These are phyloP conservation scores for Aethes cnicana DNA, from an alignment of 2,888 invertebrate genomes.

Conservation along the genomic window DNA sequence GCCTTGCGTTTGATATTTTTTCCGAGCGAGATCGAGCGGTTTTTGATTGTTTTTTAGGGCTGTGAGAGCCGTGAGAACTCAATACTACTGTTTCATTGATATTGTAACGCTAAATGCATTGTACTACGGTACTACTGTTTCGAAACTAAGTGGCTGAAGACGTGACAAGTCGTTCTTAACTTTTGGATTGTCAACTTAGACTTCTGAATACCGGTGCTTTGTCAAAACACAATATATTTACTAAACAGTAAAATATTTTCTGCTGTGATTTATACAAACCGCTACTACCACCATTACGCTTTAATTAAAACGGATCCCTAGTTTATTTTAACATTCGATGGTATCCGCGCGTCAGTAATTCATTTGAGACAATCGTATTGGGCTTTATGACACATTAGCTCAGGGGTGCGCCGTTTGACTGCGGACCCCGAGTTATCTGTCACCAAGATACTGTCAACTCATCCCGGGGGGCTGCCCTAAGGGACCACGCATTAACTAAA, in stretches of 20 bases:
- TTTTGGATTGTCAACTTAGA: no score
- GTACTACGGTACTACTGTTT: no score
- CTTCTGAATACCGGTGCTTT: no score
- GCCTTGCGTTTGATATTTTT: conserved; percentile 53
- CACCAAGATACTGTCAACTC: conserved; percentile 73
- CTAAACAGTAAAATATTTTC: no score
- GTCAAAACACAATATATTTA: no score
- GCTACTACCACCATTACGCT: background rate
- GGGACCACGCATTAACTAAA: conserved; percentile 50
- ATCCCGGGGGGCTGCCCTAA: conserved; percentile 56
- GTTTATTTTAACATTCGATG: conserved; percentile 26
- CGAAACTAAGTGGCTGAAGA: background rate
- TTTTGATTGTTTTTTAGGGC: conserved; percentile 58
- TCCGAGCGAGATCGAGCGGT: conserved; percentile 51
- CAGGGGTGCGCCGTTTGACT: conserved; percentile 45
- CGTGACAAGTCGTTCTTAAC: no score
- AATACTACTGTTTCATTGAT: conserved; percentile 45
- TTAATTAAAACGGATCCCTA: conserved; percentile 26
- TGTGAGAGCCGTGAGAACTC: conserved; percentile 73
- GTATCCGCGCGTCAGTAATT: conserved; percentile 47
- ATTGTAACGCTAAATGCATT: conserved; percentile 29
- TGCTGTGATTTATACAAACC: no score
- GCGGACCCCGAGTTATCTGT: conserved; percentile 63
- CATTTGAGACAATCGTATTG: conserved; percentile 68
- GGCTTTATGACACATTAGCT: conserved; percentile 77